Evolutionary conservation across 2,888 invertebrate species (phyloP).

Genomic region (Megastigmus dorsalis): DNA sequence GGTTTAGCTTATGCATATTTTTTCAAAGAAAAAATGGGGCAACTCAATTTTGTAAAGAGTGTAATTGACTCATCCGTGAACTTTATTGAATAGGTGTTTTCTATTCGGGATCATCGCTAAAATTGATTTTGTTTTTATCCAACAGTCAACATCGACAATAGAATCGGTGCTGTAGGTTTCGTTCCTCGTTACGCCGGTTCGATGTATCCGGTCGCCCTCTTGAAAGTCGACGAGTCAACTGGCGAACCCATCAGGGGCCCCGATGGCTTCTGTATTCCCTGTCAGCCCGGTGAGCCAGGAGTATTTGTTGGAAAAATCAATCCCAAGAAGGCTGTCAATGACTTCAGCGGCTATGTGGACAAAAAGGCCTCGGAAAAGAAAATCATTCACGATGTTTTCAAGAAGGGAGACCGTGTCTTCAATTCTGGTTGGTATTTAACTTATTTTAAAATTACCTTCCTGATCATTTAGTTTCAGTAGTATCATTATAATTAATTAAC

Average conservation of each 20-base stretch:
- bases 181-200: constrained; percentile 79
- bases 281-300: constrained; percentile 89
- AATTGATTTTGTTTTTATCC: background rate
- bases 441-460: background rate
- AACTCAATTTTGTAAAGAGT: no score
- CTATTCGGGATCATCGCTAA: no score
- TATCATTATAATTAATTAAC: no score
- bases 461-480: no score
- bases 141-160: constrained; percentile 92
- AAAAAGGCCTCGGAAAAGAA: constrained; percentile 89
- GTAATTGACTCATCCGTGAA: no score
- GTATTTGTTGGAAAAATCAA: constrained; percentile 86
- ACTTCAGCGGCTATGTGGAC: constrained; percentile 84
- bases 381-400: constrained; percentile 87
- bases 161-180: constrained; percentile 93
- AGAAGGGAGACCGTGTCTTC: constrained; percentile 91
- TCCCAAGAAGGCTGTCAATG: constrained; percentile 76
- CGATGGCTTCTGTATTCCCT: constrained; percentile 84
- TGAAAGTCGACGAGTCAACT: constrained; percentile 80
- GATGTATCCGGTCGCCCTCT: constrained; percentile 81
- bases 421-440: constrained; percentile 78
- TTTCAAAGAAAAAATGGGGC: no score
- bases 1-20: no score
- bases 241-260: constrained; percentile 79
- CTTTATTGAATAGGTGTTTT: no score